Conservation (phyloP, 1,140 invertebrate species). For the Drosophila ficusphila region DNA sequence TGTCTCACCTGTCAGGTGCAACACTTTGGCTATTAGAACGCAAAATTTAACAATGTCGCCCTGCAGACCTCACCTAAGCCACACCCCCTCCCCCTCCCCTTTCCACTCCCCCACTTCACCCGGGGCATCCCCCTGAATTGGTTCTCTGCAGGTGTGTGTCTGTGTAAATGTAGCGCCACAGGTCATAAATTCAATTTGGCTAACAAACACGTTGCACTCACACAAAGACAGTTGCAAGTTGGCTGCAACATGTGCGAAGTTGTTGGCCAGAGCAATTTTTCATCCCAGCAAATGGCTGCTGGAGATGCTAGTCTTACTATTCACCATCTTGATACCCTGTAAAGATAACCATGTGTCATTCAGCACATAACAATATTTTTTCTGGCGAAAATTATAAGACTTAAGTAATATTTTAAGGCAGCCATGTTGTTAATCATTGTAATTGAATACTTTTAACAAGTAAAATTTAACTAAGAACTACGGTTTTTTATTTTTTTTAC, state of each 20-base stretch:
- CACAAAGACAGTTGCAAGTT: constrained; percentile 41
- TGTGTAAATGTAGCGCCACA: constrained; percentile 61
- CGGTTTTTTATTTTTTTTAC: not conserved
- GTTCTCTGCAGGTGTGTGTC: constrained; percentile 5
- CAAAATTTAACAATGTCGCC: constrained; percentile 79
- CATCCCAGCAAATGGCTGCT: constrained; percentile 43
- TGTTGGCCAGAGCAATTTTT: constrained; percentile 63
- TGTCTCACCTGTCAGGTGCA: constrained; percentile 40
- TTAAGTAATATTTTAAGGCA: no score
- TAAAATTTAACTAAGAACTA: no score
- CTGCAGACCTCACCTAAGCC: constrained; percentile 26
- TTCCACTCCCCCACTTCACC: not conserved
- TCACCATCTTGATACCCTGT: constrained; percentile 24
- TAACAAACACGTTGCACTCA: constrained; percentile 70
- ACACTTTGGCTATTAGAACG: constrained; percentile 72
- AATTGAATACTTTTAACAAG: no score
- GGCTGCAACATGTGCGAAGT: constrained; percentile 56
- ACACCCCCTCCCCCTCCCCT: constrained; percentile 1
- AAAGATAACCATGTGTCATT: no score
- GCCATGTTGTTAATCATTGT: no score
- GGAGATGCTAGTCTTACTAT: constrained; percentile 48
- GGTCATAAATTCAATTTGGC: constrained; percentile 82
- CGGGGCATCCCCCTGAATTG: not conserved
- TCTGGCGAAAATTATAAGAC: no score
- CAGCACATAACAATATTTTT: no score